Evolutionary conservation across 2,797 vertebrate genomes (phyloP), one percentile per base, ranked within the genome.

Genomic region (Aplochiton taeniatus): DNA sequence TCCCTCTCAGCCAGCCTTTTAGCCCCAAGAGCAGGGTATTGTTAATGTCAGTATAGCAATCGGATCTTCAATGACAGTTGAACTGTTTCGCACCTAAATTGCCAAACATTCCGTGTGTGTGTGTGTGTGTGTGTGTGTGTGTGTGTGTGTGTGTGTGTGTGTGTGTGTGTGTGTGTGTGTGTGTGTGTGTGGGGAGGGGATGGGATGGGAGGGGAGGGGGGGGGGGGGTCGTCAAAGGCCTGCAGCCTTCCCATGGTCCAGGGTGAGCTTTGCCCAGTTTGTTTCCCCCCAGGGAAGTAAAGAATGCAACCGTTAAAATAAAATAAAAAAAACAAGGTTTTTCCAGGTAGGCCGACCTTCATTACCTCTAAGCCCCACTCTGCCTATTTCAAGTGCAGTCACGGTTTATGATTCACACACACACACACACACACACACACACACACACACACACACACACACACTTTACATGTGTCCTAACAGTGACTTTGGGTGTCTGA

Each of bases 281-380:
- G 53, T 84, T 74, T 84, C 78, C 77, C 68, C 73, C 45, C 65
- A 20, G 76, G 79, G 84, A 87, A 82, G 75, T 61, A 48, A 83
- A 78, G 83, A 86, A 84, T 86, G 78, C 80, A 79, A 83, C 73
- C 80, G 85, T 80, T 70, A 12, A 41, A 71, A 77, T 77, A 87
- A 78, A 66, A 65, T 73, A 58, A 68, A 74, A 78, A 85, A 80
- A 78, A 74, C 69, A 59, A 71, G 76, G 74, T 80, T 85, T 69
- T 81, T 78, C 63, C 57, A 46, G 50, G 72, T 74, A n/a, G n/a
- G n/a, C n/a, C n/a, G n/a, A 74, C 74, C 74, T 65, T 62, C 48
- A 11, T 69, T 75, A 70, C 71, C 69, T 65, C 47, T 69, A 73
- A 85, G 82, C 75, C 71, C 79, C 81, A 80, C 82, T 87, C 72